Evolutionary conservation across 2,113 vertebrate species (phyloP).

Genomic region (Ondatra zibethicus): DNA sequence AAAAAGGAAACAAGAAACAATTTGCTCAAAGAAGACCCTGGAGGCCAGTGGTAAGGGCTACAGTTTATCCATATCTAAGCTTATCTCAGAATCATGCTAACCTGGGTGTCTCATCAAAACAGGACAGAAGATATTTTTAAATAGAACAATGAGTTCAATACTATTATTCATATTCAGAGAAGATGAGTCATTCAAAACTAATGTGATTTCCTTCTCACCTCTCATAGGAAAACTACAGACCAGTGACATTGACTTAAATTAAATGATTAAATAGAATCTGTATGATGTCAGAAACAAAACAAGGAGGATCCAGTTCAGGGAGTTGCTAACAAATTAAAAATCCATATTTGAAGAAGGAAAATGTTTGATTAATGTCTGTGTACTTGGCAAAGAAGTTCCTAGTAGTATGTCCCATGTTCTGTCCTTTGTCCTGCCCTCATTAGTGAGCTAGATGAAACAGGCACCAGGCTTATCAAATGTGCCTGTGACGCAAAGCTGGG

Average conservation of each 20-base stretch:
- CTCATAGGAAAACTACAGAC: neutral
- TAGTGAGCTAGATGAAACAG: constrained; percentile 45
- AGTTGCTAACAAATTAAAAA: neutral
- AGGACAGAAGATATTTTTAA: neutral
- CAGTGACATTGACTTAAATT: constrained; percentile 29
- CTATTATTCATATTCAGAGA: constrained; percentile 17
- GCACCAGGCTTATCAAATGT: constrained; percentile 52
- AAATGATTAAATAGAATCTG: constrained; percentile 22
- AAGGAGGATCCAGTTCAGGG: neutral
- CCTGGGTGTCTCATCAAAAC: neutral
- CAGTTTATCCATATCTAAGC: too few relatives aligned
- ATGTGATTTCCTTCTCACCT: constrained; percentile 31
- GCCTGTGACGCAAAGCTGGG: constrained; percentile 37
- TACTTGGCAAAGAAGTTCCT: neutral
- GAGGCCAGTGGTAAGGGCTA: neutral
- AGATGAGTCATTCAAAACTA: constrained; percentile 42
- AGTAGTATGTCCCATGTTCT: neutral
- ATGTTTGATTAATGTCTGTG: neutral
- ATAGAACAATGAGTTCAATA: neutral
- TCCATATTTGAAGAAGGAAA: neutral
- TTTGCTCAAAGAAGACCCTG: neutral
- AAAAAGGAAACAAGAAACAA: neutral
- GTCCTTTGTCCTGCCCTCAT: constrained; percentile 50
- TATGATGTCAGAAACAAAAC: neutral
- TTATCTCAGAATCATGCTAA: neutral